phyloP scores from a whole-genome alignment of 1,140 invertebrate genomes.

The Papilio machaon region DNA sequence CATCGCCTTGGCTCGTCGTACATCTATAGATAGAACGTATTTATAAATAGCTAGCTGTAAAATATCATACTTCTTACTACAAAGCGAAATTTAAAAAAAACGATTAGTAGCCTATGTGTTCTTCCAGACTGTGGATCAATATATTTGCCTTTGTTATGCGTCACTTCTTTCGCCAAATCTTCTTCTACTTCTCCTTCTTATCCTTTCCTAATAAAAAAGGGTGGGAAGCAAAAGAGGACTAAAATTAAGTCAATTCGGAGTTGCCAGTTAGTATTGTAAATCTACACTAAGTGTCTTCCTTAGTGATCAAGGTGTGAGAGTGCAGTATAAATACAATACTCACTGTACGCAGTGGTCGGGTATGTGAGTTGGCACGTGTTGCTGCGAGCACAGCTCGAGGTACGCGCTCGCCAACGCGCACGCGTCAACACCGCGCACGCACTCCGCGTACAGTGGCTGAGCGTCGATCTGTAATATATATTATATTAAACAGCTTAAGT shows the following conservation, averaged over 20 bases:
- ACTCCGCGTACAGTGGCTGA: constrained; percentile 84
- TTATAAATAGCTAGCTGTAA: no score
- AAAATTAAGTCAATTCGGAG: no score
- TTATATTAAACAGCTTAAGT: neutral
- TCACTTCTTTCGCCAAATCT: no score
- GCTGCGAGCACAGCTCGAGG: constrained; percentile 87
- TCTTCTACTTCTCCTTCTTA: no score
- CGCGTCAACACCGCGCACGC: constrained; percentile 83
- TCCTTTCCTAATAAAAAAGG: no score
- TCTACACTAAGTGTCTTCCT: neutral
- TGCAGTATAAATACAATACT: constrained; percentile 71
- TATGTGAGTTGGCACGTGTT: constrained; percentile 89
- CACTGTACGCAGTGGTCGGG: constrained; percentile 91
- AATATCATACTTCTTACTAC: no score
- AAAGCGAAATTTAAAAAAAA: no score
- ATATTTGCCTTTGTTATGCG: no score
- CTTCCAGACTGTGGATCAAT: no score
- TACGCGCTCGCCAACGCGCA: constrained; percentile 91
- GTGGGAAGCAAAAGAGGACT: no score
- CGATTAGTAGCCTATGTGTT: no score
- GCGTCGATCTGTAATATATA: constrained; percentile 82
- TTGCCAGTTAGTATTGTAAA: neutral
- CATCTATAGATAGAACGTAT: constrained; percentile 78
- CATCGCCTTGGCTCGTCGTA: constrained; percentile 84
- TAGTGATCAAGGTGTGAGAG: neutral